Base-by-base conservation (phyloP, 2,888 invertebrate species). In the Junonia oenone region DNA sequence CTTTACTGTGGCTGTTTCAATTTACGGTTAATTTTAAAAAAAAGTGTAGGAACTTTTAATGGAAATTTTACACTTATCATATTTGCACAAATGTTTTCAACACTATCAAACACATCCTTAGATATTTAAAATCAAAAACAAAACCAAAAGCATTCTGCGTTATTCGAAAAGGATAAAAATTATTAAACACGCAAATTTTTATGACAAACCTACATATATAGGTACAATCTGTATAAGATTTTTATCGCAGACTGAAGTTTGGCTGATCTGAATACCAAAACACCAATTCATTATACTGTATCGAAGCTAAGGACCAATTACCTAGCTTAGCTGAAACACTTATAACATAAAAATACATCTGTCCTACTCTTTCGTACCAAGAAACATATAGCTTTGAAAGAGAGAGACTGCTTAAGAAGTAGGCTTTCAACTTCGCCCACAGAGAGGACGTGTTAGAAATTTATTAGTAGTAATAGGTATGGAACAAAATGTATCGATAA, bases 191-290 rank as follows among this genome's bases (percentile, higher is more conserved):
- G 17, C 5, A 6, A n/a, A 38, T 27, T 27, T 14, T 26, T 8
- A 45, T 45, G 2, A 45, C 27, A 27, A 19, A 40, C n/a, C 11
- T 6, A 40, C 2, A 27, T 11, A n/a, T n/a, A n/a, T n/a, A n/a
- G n/a, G n/a, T n/a, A 46, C 11, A 46, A 33, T 31, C 9, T 4
- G 4, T 29, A 33, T n/a, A 40, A 29, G 14, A 49, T 33, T 51
- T 43, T 45, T 51, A 53, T n/a, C n/a, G 37, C 49, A 45, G 50
- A 50, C 51, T 46, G n/a, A 14, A 26, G 58, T 56, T 59, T 19
- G 37, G 55, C 38, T 45, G 45, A 61, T 65, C 65, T 62, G 61
- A 65, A 65, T 66, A 63, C 60, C 62, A 65, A 63, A 62, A 61
- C 50, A 56, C 55, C 61, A 61, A 63, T 59, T 61, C 59, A 51